These are phyloP conservation scores for Cyrtonyx montezumae DNA, from an alignment of 2,113 vertebrate species.

Conservation along the genomic window DNA sequence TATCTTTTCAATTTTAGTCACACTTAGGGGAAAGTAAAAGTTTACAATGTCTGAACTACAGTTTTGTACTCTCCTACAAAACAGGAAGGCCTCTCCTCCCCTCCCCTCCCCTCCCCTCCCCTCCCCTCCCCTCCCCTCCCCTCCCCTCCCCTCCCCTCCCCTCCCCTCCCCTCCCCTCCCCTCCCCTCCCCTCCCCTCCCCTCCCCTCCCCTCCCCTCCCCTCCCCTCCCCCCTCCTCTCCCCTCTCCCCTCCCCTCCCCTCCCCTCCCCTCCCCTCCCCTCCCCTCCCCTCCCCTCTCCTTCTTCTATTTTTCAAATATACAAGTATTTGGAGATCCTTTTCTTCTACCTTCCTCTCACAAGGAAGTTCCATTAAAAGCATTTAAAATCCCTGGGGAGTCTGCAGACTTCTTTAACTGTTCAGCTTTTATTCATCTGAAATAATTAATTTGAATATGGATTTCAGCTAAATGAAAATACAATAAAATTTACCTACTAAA, in stretches of 20 bases:
- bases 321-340: neutral
- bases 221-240: no score
- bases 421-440: neutral
- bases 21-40: neutral
- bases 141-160: no score
- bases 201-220: no score
- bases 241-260: no score
- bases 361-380: neutral
- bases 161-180: no score
- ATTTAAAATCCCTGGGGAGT: neutral
- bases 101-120: no score
- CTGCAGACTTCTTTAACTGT: neutral
- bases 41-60: neutral
- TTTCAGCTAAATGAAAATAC: neutral
- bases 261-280: no score
- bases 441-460: neutral
- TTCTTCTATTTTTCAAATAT: neutral
- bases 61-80: neutral
- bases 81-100: no score
- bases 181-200: no score
- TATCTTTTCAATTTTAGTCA: neutral
- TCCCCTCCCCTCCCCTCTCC: no score
- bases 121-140: no score
- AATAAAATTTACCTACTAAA: neutral
- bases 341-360: neutral